These are phyloP conservation scores for Scomber scombrus DNA, from an alignment of 2,113 vertebrate genomes.

Conservation along the genomic window DNA sequence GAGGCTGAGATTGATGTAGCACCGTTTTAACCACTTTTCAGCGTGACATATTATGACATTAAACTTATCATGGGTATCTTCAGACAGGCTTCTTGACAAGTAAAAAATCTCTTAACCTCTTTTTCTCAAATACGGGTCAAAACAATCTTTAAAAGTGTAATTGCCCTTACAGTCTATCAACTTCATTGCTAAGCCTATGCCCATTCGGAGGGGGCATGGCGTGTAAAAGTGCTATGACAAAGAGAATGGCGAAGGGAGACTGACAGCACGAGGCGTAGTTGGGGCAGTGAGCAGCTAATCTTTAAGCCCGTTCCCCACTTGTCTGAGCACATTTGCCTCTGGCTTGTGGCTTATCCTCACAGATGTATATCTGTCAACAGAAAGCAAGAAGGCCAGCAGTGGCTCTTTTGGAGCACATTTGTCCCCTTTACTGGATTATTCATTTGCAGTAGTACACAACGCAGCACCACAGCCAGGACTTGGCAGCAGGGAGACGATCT, in stretches of 20 bases:
- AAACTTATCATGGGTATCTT: constrained; percentile 59
- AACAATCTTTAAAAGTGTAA: constrained; percentile 60
- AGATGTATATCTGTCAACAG: constrained; percentile 82
- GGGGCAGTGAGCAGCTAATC: constrained; percentile 75
- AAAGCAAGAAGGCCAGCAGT: constrained; percentile 65
- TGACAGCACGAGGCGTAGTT: constrained; percentile 59
- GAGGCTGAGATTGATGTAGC: constrained; percentile 35
- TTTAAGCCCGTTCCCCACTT: constrained; percentile 76
- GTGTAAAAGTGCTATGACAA: constrained; percentile 61
- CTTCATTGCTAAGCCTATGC: constrained; percentile 49
- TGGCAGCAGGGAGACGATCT: constrained; percentile 78
- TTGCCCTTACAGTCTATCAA: constrained; percentile 56
- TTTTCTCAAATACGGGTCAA: constrained; percentile 44
- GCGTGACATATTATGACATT: constrained; percentile 45
- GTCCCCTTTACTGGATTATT: constrained; percentile 82
- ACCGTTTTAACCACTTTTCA: constrained; percentile 44
- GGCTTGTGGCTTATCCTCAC: constrained; percentile 76
- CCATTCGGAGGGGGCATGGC: constrained; percentile 43
- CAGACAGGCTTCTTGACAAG: constrained; percentile 39
- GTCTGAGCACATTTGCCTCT: constrained; percentile 77
- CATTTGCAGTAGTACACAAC: constrained; percentile 71
- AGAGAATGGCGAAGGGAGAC: constrained; percentile 67
- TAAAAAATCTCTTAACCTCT: constrained; percentile 45
- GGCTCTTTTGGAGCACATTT: constrained; percentile 70
- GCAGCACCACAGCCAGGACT: constrained; percentile 69